Evolutionary conservation across 2,113 vertebrate genomes (phyloP).

Genomic region (Phyllostomus hastatus): DNA sequence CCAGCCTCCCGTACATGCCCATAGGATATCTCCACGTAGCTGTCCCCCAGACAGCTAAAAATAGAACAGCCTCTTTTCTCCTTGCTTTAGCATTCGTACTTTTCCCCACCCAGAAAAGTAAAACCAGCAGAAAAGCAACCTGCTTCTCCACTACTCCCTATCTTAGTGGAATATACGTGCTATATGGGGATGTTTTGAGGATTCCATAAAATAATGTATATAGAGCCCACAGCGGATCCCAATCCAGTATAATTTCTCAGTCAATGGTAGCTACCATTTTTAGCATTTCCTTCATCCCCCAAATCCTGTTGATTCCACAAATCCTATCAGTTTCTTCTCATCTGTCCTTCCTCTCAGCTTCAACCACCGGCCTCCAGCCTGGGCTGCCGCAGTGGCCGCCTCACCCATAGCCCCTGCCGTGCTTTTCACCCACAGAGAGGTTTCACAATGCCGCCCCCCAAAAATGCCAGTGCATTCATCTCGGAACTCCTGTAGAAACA

Average conservation of each 20-base stretch:
- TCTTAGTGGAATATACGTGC: not conserved
- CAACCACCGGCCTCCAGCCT: not conserved
- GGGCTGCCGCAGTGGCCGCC: not conserved
- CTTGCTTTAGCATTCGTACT: not conserved
- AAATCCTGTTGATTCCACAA: not conserved
- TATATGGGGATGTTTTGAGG: not conserved
- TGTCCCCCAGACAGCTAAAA: not conserved
- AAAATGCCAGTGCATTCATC: not conserved
- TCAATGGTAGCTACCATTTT: not conserved
- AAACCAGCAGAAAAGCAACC: not conserved
- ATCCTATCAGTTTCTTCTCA: not conserved
- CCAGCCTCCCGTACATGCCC: not conserved
- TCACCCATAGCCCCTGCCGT: not conserved
- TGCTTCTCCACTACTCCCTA: not conserved
- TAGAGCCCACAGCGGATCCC: not conserved
- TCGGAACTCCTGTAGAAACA: not conserved
- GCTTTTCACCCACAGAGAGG: not conserved
- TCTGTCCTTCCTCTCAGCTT: not conserved
- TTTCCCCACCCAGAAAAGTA: fast-evolving
- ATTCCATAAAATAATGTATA: not conserved
- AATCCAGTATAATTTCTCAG: not conserved
- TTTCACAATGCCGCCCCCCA: not conserved
- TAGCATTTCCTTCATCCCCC: not conserved
- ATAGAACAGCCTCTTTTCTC: not conserved
- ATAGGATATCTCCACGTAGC: not conserved